Evolutionary conservation across 1,140 invertebrate species (phyloP), one percentile per base, ranked within the genome.

Genomic region (Diabrotica undecimpunctata): DNA sequence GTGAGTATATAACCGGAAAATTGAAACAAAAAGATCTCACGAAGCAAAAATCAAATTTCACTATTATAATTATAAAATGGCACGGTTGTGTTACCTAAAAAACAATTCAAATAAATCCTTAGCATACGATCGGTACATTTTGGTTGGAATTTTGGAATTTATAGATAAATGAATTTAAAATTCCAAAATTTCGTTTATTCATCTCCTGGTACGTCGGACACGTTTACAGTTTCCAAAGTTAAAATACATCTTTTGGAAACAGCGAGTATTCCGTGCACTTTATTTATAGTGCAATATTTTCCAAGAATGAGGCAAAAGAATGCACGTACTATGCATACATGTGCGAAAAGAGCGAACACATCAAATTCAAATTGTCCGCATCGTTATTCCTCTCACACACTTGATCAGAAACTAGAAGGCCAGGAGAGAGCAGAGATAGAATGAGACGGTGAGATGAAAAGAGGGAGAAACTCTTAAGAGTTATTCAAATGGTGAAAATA

Each of bases 401-500:
- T 46, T 46, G 41, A 46, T 46, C 41, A 46, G 41, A 46, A 46
- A 46, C 41, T 46, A 46, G 41, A n/a, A n/a, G n/a, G 41, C 41
- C 41, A 46, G n/a, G n/a, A 46, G 41, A 46, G 41, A 46, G 41
- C n/a, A 46, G n/a, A 46, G 41, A 46, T 46, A 46, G 41, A 46
- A 46, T 4, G 41, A 46, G n/a, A 46, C 41, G 41, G 41, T n/a
- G 41, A 46, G 41, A 46, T 46, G n/a, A 6, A 46, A 10, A 46
- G 41, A 46, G 14, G 11, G 36, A 39, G 36, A 54, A 54, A 62
- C 61, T 41, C 61, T 61, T 13, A 62, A 62, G 61, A 62, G 61
- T 62, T 54, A 62, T 62, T 62, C 61, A 54, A 54, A 62, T 54
- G 61, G 61, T 62, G 61, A 37, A 62, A 62, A 62, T 62, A 50